A percentile compares a stretch with the other conserved stretches of the same genome.
Evolutionary conservation across 1,140 invertebrate species (phyloP).

Genomic region (Portunus trituberculatus): DNA sequence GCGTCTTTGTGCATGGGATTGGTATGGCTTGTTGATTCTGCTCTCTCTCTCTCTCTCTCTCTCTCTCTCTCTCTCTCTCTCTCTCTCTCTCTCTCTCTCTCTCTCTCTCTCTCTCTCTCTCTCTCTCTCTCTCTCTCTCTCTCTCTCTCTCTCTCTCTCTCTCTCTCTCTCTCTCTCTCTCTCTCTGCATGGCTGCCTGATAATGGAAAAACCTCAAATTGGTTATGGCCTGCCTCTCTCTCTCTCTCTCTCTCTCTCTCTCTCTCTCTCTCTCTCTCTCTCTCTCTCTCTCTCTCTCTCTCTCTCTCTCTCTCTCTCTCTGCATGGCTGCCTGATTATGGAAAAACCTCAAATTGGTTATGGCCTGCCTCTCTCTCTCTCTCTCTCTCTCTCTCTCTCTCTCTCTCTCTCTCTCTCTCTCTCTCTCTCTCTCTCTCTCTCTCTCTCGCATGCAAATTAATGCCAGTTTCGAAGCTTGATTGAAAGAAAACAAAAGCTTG

Average conservation of each 20-base stretch:
- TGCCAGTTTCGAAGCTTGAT: too few species aligned
- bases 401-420: conserved; percentile 30
- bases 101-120: conserved; percentile 32
- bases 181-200: not conserved
- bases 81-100: not conserved
- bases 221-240: too few species aligned
- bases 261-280: too few species aligned
- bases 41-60: too few species aligned
- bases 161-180: conserved; percentile 31
- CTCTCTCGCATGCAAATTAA: not conserved
- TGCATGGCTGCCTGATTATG: too few species aligned
- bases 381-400: conserved; percentile 35
- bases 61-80: too few species aligned
- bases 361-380: conserved; percentile 13
- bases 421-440: not conserved
- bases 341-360: not conserved
- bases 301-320: not conserved
- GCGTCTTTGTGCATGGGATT: too few species aligned
- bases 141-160: not conserved
- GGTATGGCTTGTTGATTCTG: too few species aligned
- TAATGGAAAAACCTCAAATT: not conserved
- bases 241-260: too few species aligned
- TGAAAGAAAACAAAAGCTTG: too few species aligned
- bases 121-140: not conserved
- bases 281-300: conserved; percentile 18